These are phyloP conservation scores for Erpobdella octoculata DNA, from an alignment of 2,888 invertebrate genomes.

Conservation along the genomic window DNA sequence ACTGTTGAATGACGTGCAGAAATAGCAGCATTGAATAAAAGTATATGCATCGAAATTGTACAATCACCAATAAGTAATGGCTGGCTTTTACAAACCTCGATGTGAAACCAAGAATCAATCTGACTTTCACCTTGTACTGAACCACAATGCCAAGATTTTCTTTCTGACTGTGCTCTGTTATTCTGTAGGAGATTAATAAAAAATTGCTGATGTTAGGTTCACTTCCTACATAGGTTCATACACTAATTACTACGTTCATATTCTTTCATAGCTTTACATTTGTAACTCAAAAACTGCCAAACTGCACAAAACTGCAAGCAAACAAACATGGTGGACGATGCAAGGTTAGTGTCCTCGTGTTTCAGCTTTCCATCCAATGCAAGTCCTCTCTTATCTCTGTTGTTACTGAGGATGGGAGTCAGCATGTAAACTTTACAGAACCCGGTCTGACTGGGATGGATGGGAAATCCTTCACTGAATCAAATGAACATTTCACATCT, in stretches of 20 bases:
- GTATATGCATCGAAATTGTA: not conserved
- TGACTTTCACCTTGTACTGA: conserved; percentile 97
- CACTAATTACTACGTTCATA: no score
- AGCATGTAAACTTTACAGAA: conserved; percentile 90
- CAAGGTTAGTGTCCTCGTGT: conserved; percentile 96
- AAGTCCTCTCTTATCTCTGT: conserved; percentile 94
- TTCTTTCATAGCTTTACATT: no score
- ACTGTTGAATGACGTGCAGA: conserved; percentile 54
- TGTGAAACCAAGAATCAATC: conserved; percentile 85
- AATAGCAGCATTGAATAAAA: not conserved
- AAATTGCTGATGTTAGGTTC: no score
- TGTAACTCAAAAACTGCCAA: no score
- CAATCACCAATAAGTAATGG: no score
- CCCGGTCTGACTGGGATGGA: conserved; percentile 82
- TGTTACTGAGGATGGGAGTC: conserved; percentile 87
- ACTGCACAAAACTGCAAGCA: no score
- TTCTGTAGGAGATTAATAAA: conserved; percentile 26
- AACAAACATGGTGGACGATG: conserved; percentile 89
- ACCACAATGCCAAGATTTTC: conserved; percentile 98
- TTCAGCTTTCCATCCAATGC: conserved; percentile 95
- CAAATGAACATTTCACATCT: not conserved
- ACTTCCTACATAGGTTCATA: no score
- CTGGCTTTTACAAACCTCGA: conserved; percentile 74
- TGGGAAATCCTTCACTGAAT: conserved; percentile 82
- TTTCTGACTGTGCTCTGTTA: conserved; percentile 59